Evolutionary conservation across 1,140 invertebrate genomes (phyloP).

Genomic region (Nasonia vitripennis): DNA sequence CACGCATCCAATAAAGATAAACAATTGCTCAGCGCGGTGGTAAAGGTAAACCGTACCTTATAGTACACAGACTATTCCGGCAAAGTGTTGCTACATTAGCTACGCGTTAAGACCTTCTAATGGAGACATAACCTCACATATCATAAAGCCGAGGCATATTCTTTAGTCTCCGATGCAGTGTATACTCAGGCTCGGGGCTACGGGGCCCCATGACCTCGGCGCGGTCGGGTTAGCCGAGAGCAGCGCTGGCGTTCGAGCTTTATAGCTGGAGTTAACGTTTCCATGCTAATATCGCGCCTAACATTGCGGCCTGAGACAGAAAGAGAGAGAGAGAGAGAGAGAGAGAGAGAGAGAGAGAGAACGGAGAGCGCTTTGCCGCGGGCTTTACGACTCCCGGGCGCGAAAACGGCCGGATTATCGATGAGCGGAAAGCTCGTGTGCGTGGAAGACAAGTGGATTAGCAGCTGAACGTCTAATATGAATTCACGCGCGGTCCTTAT

Average conservation of each 20-base stretch:
- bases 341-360: slow-evolving; percentile 38
- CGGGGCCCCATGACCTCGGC: slow-evolving; percentile 25
- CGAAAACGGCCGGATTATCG: slow-evolving; percentile 35
- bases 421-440: slow-evolving; percentile 21
- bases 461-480: slow-evolving; percentile 1
- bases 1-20: background rate
- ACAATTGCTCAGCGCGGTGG: background rate
- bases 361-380: slow-evolving; percentile 31
- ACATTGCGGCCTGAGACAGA: slow-evolving; percentile 46
- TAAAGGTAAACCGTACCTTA: background rate
- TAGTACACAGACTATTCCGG: background rate
- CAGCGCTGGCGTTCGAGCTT: slow-evolving; percentile 54
- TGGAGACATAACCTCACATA: slow-evolving; percentile 54
- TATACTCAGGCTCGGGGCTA: background rate
- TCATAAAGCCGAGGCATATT: slow-evolving; percentile 47
- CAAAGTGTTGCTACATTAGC: slow-evolving; percentile 52
- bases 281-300: slow-evolving; percentile 54
- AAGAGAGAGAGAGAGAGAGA: slow-evolving; percentile 19
- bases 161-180: background rate
- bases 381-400: slow-evolving; percentile 29
- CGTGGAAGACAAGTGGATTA: slow-evolving; percentile 18
- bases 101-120: slow-evolving; percentile 51
- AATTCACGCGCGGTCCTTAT: background rate
- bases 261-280: slow-evolving; percentile 57
- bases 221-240: slow-evolving; percentile 15